A percentile compares a stretch with the other conserved stretches of the same genome.
Conservation (phyloP, 2,888 invertebrate genomes). For the Nemurella pictetii region DNA sequence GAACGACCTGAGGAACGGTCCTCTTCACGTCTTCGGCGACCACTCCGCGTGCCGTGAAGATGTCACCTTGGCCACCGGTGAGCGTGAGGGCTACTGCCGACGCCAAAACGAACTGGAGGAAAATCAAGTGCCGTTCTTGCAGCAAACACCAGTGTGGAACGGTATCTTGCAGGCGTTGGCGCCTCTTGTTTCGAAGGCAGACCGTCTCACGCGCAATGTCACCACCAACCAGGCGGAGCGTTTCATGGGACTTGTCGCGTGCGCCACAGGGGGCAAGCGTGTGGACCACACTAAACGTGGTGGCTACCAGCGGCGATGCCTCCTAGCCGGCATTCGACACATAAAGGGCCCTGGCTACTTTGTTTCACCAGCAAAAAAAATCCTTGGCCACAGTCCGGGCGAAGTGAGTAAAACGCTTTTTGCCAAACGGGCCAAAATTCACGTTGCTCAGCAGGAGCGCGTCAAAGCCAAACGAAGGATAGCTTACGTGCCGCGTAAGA, state of each 20-base stretch:
- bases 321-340: background rate
- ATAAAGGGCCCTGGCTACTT: background rate
- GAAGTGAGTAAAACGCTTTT: background rate
- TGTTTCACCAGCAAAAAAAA: background rate
- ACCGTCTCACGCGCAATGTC: background rate
- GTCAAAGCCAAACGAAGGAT: background rate
- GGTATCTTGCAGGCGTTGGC: background rate
- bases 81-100: slow-evolving; percentile 7
- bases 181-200: background rate
- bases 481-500: background rate
- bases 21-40: slow-evolving; percentile 32
- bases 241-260: background rate
- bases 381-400: slow-evolving; percentile 11
- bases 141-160: background rate
- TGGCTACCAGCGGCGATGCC: background rate
- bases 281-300: background rate
- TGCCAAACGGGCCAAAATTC: background rate
- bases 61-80: background rate
- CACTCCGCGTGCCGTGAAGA: background rate
- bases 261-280: background rate
- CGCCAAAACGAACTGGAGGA: background rate
- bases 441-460: background rate
- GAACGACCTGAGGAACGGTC: slow-evolving; percentile 29
- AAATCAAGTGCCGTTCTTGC: background rate
- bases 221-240: background rate